Base-by-base conservation (phyloP, 2,888 invertebrate genomes). In the Eurytoma adleriae region DNA sequence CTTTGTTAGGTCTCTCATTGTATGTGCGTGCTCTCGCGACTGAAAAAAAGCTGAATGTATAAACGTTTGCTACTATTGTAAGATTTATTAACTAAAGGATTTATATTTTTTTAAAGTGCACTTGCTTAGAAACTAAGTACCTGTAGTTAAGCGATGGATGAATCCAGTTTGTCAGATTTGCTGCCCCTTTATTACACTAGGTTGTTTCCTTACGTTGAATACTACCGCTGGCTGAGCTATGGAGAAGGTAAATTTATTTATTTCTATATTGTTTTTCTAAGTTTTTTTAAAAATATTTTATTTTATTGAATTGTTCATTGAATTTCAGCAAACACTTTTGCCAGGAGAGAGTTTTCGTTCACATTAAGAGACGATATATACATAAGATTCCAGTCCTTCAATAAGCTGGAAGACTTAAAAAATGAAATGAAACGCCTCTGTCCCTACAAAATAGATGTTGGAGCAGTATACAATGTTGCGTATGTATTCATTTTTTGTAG, bases 391-490 rank as follows among this genome's bases (percentile, higher is more conserved):
- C 94, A 96, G 86, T 96, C 98, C 0, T 98, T 97, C 88, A 93
- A 92, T 79, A 94, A 94, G 83, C 94, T 94, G 82, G 94, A 95
- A 81, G 97, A 98, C 83, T 92, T 99, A 85, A 95, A 96, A 88
- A 93, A 94, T 82, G 95, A 96, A 85, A 93, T 99, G 57, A 94
- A 94, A 86, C 94, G 94, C 85, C 94, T 94, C 86, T 93, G 94
- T 86, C 99, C 99, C 0, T 92, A 95, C 84, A 99, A 99, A 92
- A 96, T 99, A 85, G 99, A 99, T 91, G 96, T 99, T 86, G 99
- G 99, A 27, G 85, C 85, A 16, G 68, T 86, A 70, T 86, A 83
- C 62, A 86, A 85, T 82, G 78, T 79, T 67, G 57, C 83, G 85
- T 86, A 73, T 82, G 81, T 77, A 30, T 57, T 40, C 50, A 30